Percentiles rank a stretch among this genome's conserved stretches.
phyloP scores from a whole-genome alignment of 2,797 vertebrate genomes.

The Gymnoscopelus microlampas region DNA sequence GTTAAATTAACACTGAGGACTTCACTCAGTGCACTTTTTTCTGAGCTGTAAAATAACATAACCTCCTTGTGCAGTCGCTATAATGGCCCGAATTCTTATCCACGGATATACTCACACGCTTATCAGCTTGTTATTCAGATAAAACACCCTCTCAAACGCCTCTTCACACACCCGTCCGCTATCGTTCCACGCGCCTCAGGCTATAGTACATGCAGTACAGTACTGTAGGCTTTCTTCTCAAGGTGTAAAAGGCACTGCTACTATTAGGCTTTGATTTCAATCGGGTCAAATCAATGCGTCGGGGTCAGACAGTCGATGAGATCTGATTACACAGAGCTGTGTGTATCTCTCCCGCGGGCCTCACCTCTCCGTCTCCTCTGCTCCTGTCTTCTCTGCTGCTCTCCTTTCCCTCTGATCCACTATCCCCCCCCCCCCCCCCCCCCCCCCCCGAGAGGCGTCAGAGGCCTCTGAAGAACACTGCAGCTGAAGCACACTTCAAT shows the following conservation, averaged over 20 bases:
- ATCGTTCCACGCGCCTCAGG: slow-evolving; percentile 23
- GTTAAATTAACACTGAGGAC: too few species aligned
- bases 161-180: slow-evolving; percentile 2
- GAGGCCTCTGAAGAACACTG: slow-evolving; percentile 38
- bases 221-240: slow-evolving; percentile 23
- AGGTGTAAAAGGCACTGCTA: slow-evolving; percentile 33
- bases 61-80: too few species aligned
- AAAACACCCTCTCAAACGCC: slow-evolving; percentile 22
- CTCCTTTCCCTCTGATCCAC: slow-evolving; percentile 21
- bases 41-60: too few species aligned
- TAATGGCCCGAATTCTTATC: slow-evolving; percentile 1
- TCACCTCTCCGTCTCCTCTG: slow-evolving; percentile 25
- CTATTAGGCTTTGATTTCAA: slow-evolving; percentile 63
- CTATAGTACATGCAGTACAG: neutral
- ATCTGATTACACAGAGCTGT: slow-evolving; percentile 66
- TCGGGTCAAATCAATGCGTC: slow-evolving; percentile 66
- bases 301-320: slow-evolving; percentile 50
- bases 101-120: slow-evolving; percentile 17
- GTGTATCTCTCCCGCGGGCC: slow-evolving; percentile 55
- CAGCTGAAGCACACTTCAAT: slow-evolving; percentile 23
- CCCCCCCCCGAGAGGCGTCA: slow-evolving; percentile 38
- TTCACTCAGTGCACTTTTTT: too few species aligned
- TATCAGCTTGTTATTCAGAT: slow-evolving; percentile 7
- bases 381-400: slow-evolving; percentile 19
- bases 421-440: slow-evolving; percentile 36